A percentile compares a stretch with the other conserved stretches of the same genome.
These are phyloP conservation scores for Chascanopsetta lugubris DNA, from an alignment of 2,113 vertebrate genomes.

Conservation along the genomic window DNA sequence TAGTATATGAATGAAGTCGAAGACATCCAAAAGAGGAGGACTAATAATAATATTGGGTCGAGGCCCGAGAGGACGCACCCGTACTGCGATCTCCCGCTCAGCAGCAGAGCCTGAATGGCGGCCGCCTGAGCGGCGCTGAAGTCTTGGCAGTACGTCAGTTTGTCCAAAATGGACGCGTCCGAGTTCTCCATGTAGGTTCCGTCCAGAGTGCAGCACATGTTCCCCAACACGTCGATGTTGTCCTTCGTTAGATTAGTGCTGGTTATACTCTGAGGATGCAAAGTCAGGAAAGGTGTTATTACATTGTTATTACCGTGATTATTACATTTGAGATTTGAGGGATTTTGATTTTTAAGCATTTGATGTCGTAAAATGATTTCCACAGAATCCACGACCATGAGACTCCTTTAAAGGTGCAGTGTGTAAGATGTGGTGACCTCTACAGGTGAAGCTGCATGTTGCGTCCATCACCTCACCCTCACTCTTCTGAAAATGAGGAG, in stretches of 20 bases:
- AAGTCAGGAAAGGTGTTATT: not conserved
- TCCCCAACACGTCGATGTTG: slow-evolving; percentile 72
- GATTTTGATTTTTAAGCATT: not conserved
- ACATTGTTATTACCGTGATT: not conserved
- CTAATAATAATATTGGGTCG: no score
- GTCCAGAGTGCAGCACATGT: slow-evolving; percentile 76
- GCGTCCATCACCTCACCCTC: no score
- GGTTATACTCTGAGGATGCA: slow-evolving; percentile 65
- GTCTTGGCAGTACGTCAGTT: slow-evolving; percentile 65
- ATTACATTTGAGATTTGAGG: not conserved
- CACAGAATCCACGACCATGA: no score
- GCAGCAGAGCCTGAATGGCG: slow-evolving; percentile 60
- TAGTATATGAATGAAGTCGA: no score
- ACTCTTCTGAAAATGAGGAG: no score
- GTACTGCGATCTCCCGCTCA: slow-evolving; percentile 59
- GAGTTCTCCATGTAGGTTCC: slow-evolving; percentile 69
- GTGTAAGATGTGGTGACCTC: no score
- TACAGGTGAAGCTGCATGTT: no score
- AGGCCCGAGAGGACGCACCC: slow-evolving; percentile 70
- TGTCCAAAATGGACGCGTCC: slow-evolving; percentile 72
- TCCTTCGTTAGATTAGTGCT: slow-evolving; percentile 51
- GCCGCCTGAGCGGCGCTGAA: slow-evolving; percentile 43
- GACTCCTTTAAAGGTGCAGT: no score
- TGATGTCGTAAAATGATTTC: no score
- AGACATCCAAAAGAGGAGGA: no score